Base-by-base conservation (phyloP, 1,140 invertebrate species). In the Pseudoatta argentina region DNA sequence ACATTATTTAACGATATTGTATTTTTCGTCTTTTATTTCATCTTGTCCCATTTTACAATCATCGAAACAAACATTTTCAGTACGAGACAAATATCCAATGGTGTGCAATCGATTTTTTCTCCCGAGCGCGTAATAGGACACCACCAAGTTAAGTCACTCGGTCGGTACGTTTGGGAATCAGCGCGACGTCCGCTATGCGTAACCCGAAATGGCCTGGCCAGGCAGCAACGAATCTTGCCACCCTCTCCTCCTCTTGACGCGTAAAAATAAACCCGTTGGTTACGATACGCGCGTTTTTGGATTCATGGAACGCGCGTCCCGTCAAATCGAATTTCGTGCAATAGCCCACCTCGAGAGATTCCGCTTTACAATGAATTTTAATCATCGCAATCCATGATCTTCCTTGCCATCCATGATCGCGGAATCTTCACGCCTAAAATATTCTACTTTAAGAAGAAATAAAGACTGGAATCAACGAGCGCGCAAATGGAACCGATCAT, bases 141-240 rank as follows among this genome's bases (percentile, higher is more conserved):
- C 94, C 93, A 89, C 51, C 78, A 69, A 75, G 83, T 71, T 83
- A 78, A 89, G 76, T 61, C 59, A 59, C 73, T 78, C 71, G 57
- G 48, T 27, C 48, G 61, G 30, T 59, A 76, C 87, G 81, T 87
- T 73, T 89, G 75, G 55, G 18, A 85, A 63, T 73, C 85, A 88
- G 88, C 89, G 88, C 87, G 90, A 89, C 87, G 85, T 64, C 86
- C 83, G 86, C 75, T 90, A 88, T 88, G 92, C 91, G 91, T 94
- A 93, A 94, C 94, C 94, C 94, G 93, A 95, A 95, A 95, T 93
- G 94, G 94, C 92, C 91, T 92, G 94, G 57, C 61, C 53, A 51
- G 77, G 63, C 89, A 53, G 69, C 61, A 82, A 82, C 81, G 69
- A 86, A 85, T 67, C 87, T 85, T 79, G 21, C 75, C 81, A 86